Conservation (phyloP, 2,113 vertebrate species). For the Apteryx owenii region DNA sequence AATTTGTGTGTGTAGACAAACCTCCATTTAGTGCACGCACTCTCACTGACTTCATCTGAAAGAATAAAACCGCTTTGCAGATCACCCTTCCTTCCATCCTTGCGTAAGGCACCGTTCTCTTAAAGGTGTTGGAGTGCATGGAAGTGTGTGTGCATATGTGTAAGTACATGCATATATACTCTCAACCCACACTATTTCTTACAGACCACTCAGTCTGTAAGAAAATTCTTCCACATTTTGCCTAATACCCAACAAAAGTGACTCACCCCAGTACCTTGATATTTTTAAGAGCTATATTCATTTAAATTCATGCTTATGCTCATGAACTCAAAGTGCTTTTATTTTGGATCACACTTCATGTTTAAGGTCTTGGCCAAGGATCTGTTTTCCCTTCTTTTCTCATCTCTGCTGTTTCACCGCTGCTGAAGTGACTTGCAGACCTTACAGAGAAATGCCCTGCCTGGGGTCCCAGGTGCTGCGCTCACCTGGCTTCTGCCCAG, state of each 20-base stretch:
- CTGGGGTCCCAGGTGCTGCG: no score
- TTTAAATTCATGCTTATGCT: neutral
- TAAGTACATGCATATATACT: neutral
- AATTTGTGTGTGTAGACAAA: slow-evolving; percentile 49
- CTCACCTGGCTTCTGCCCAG: neutral
- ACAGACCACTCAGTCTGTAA: neutral
- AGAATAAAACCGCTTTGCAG: neutral
- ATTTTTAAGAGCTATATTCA: neutral
- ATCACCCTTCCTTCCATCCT: neutral
- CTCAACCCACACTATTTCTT: neutral
- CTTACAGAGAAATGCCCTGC: accelerated
- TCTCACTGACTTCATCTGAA: neutral
- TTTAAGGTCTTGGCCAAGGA: neutral
- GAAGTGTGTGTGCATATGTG: accelerated
- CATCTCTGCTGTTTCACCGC: neutral
- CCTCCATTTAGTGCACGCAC: neutral
- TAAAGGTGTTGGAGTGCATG: neutral
- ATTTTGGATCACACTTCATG: neutral
- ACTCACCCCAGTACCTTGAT: neutral
- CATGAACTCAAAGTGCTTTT: accelerated
- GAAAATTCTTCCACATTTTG: neutral
- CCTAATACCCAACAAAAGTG: neutral
- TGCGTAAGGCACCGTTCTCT: neutral
- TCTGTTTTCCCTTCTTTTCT: neutral
- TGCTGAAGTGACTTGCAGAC: accelerated